These are phyloP conservation scores for Himalopsyche japonica DNA, from an alignment of 2,888 invertebrate species.

Conservation along the genomic window DNA sequence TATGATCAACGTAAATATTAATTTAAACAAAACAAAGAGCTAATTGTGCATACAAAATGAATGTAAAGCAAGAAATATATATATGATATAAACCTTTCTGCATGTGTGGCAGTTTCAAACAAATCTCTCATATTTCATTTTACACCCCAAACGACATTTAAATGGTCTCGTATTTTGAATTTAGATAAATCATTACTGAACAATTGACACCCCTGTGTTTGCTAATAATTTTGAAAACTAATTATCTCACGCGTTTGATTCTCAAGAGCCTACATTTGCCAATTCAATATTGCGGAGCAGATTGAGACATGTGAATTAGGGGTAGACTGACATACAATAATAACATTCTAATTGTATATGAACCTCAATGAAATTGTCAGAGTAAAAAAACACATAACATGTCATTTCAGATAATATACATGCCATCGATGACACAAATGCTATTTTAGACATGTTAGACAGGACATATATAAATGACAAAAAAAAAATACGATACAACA, in stretches of 20 bases:
- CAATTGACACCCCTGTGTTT: background rate
- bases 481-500: too few species aligned
- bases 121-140: background rate
- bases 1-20: too few species aligned
- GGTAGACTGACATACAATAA: background rate
- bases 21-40: too few species aligned
- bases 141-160: background rate
- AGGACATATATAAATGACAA: too few species aligned
- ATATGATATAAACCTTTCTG: background rate
- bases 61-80: background rate
- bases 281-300: background rate
- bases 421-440: too few species aligned
- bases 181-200: conserved; percentile 5
- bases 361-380: too few species aligned
- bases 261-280: background rate
- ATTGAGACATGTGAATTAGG: background rate
- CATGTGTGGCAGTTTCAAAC: background rate
- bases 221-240: conserved; percentile 7
- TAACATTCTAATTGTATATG: background rate
- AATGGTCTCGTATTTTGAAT: background rate
- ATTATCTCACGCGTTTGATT: conserved; percentile 7
- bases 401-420: too few species aligned
- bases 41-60: too few species aligned
- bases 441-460: too few species aligned
- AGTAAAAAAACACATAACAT: too few species aligned